Evolutionary conservation across 2,113 vertebrate species (phyloP).

Genomic region (Corvus moneduloides): DNA sequence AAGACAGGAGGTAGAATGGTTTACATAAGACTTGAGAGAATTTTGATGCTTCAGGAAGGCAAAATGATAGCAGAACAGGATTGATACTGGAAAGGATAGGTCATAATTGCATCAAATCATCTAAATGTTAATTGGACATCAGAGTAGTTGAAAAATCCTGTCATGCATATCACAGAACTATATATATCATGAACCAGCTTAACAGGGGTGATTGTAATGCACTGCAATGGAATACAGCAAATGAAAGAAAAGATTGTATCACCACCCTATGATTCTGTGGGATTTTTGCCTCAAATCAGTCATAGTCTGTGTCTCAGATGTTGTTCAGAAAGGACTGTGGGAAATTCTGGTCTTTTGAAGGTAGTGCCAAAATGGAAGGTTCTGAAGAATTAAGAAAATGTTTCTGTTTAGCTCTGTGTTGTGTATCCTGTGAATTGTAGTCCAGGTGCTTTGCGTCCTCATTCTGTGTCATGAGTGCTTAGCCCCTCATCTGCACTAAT

Average conservation of each 20-base stretch:
- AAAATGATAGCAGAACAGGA: not conserved
- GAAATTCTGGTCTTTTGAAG: not conserved
- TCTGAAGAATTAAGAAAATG: not conserved
- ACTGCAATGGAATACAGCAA: not conserved
- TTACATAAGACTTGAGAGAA: not conserved
- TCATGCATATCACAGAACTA: not conserved
- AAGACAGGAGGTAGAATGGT: not conserved
- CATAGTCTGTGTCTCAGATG: not conserved
- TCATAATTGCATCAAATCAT: not conserved
- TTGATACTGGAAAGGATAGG: not conserved
- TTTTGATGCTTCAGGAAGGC: not conserved
- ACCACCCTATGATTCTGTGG: not conserved
- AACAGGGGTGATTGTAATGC: not conserved
- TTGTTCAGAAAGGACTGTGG: not conserved
- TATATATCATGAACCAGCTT: not conserved
- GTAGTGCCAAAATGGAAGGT: not conserved
- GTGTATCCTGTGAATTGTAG: not conserved
- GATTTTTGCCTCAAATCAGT: not conserved
- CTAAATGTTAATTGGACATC: not conserved
- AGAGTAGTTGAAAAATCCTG: not conserved
- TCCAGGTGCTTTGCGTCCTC: not conserved
- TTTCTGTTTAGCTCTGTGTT: not conserved
- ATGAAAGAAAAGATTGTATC: not conserved
- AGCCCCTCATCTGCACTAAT: not conserved
- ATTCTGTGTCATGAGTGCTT: not conserved